A percentile compares a stretch with the other conserved stretches of the same genome.
phyloP scores from a whole-genome alignment of 2,113 vertebrate species.

The Sphaerodactylus townsendi region DNA sequence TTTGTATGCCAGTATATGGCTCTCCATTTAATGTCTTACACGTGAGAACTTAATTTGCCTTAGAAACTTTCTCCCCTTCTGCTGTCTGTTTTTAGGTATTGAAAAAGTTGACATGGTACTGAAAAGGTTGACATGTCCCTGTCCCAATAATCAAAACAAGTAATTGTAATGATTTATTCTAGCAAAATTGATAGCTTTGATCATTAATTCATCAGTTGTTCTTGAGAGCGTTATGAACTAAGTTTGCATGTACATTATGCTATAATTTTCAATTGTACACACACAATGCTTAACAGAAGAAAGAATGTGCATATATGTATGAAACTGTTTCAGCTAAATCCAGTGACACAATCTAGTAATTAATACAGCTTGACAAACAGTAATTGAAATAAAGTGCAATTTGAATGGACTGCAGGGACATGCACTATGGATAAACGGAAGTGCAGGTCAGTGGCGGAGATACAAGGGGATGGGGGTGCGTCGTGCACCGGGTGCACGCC shows the following conservation, averaged over 20 bases:
- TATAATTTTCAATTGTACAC: neutral
- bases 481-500: too few relatives aligned
- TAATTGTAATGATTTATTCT: neutral
- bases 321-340: neutral
- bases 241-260: neutral
- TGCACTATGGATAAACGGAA: slow-evolving; percentile 3
- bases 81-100: neutral
- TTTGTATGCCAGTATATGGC: neutral
- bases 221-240: neutral
- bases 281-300: neutral
- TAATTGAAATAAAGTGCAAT: neutral
- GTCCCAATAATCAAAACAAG: neutral
- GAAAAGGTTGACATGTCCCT: neutral
- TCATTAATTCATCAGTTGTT: neutral
- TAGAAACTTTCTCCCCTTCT: neutral
- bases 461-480: too few relatives aligned
- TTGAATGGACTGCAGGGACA: slow-evolving; percentile 5
- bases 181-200: neutral
- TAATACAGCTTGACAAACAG: neutral
- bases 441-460: too few relatives aligned
- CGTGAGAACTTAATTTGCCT: neutral
- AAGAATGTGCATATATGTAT: neutral
- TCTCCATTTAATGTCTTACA: neutral
- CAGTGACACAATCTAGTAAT: neutral
- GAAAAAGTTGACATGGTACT: too few relatives aligned